Percentiles rank a stretch among this genome's conserved stretches.
Conservation (phyloP, 2,797 vertebrate species). For the Anguilla pacifica region DNA sequence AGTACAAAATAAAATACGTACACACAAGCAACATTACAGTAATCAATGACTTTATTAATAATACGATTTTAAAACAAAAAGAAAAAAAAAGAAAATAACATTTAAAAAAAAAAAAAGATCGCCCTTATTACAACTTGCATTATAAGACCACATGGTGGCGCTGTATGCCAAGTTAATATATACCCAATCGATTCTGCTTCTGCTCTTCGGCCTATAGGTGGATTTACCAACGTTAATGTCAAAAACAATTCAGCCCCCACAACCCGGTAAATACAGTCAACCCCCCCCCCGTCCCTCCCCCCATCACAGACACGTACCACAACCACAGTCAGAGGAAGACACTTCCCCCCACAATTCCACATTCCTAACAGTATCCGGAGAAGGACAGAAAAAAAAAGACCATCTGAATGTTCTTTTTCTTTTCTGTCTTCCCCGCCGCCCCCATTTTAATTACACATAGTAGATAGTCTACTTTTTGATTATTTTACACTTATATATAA, state of each 20-base stretch:
- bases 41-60: conserved; percentile 82
- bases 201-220: conserved; percentile 56
- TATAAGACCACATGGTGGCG: conserved; percentile 81
- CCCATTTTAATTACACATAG: conserved; percentile 66
- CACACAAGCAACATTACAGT: conserved; percentile 58
- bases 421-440: conserved; percentile 20
- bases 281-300: conserved; percentile 38
- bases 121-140: conserved; percentile 76
- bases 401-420: conserved; percentile 4
- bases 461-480: conserved; percentile 66
- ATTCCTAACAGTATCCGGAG: conserved; percentile 36
- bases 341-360: conserved; percentile 49
- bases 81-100: conserved; percentile 71
- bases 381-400: conserved; percentile 30
- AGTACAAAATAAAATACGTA: neutral
- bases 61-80: conserved; percentile 81
- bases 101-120: conserved; percentile 77
- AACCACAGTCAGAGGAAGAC: conserved; percentile 67
- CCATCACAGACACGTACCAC: conserved; percentile 70
- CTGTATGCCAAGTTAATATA: conserved; percentile 73
- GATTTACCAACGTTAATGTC: conserved; percentile 56
- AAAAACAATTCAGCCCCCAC: conserved; percentile 44
- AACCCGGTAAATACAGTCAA: conserved; percentile 72
- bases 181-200: conserved; percentile 62
- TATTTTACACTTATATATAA: conserved; percentile 60